phyloP scores from a whole-genome alignment of 2,797 vertebrate genomes.

The Mus minutoides region DNA sequence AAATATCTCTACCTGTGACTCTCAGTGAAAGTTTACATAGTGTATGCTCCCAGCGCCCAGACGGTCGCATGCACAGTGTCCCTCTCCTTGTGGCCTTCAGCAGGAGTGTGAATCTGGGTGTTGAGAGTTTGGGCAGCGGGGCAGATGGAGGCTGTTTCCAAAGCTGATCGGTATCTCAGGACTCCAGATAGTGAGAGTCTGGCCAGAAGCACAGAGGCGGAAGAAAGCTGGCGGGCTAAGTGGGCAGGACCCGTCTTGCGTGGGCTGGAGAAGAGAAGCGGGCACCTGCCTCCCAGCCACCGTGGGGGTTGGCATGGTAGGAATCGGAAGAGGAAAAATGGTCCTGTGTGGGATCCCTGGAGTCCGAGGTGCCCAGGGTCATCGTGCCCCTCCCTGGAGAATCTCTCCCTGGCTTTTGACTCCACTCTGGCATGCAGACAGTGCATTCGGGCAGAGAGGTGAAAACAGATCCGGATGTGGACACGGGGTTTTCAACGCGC shows the following conservation, averaged over 20 bases:
- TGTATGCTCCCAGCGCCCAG: background rate
- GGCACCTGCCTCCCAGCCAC: background rate
- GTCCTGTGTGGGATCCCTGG: background rate
- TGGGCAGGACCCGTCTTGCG: background rate
- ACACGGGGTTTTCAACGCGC: constrained; percentile 94
- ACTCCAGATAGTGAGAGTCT: background rate
- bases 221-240: background rate
- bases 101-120: background rate
- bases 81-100: background rate
- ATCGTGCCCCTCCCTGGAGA: background rate
- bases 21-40: background rate
- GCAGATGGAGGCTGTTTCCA: background rate
- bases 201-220: background rate
- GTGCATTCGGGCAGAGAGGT: constrained; percentile 88
- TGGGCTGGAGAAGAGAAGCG: background rate
- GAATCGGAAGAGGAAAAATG: background rate
- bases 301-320: background rate
- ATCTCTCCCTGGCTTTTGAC: background rate
- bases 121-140: background rate
- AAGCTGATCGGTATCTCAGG: background rate
- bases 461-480: constrained; percentile 94
- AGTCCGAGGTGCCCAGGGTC: background rate
- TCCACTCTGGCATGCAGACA: constrained; percentile 86
- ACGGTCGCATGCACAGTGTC: no score
- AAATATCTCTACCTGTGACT: background rate